These are phyloP conservation scores for Lasius fuliginosus DNA, from an alignment of 2,888 invertebrate species.

Conservation along the genomic window DNA sequence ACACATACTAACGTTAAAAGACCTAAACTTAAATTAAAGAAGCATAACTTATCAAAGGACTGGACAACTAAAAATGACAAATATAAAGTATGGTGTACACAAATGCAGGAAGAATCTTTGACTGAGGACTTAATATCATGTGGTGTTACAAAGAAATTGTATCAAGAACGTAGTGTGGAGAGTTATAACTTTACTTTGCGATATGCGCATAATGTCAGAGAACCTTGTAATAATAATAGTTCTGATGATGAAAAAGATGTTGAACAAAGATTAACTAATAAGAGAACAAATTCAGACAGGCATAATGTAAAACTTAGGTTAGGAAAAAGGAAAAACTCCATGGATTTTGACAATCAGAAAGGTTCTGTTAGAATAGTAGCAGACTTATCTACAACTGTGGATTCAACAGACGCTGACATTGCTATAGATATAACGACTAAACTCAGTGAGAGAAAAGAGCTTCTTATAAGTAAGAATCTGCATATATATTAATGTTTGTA, in stretches of 20 bases:
- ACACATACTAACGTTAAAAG: conserved; percentile 87
- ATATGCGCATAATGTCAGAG: conserved; percentile 70
- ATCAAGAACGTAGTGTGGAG: conserved; percentile 90
- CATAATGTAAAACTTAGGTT: conserved; percentile 88
- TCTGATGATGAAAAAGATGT: conserved; percentile 87
- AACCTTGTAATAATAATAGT: conserved; percentile 86
- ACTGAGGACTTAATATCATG: conserved; percentile 93
- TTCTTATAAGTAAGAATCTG: conserved; percentile 89
- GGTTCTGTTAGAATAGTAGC: conserved; percentile 88
- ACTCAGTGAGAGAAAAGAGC: conserved; percentile 91
- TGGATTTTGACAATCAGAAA: conserved; percentile 87
- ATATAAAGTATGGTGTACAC: conserved; percentile 92
- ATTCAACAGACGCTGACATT: conserved; percentile 88
- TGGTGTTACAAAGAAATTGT: conserved; percentile 91
- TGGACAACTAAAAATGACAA: conserved; percentile 88
- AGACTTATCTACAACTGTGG: conserved; percentile 87
- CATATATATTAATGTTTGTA: not conserved
- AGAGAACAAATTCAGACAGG: conserved; percentile 89
- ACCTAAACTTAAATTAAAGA: conserved; percentile 87
- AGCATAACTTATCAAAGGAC: conserved; percentile 84
- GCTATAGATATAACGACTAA: conserved; percentile 92
- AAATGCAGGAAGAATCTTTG: conserved; percentile 92
- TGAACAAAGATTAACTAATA: conserved; percentile 86
- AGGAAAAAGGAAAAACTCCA: conserved; percentile 87
- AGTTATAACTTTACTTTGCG: conserved; percentile 91